Percentiles rank a stretch among this genome's conserved stretches.
Evolutionary conservation across 2,113 vertebrate genomes (phyloP).

Genomic region (Pollachius pollachius): DNA sequence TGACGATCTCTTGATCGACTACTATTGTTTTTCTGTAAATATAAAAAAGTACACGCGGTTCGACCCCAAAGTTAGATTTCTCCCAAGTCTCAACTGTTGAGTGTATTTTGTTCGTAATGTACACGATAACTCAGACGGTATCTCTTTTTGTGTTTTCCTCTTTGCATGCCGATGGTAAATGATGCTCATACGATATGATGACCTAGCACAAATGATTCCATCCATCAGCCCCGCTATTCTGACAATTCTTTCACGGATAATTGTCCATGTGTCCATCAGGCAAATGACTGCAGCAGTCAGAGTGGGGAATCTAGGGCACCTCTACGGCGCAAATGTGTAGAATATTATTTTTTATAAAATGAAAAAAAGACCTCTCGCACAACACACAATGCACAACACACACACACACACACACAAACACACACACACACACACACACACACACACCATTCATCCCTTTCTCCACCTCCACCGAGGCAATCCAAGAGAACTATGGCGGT

Average conservation of each 20-base stretch:
- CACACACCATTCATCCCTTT: constrained; percentile 26
- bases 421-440: too few species aligned
- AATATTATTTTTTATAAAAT: too few species aligned
- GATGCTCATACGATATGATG: constrained; percentile 37
- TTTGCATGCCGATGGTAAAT: constrained; percentile 17
- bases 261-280: constrained; percentile 57
- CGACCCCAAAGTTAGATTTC: too few species aligned
- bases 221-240: constrained; percentile 39
- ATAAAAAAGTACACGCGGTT: too few species aligned
- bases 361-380: too few species aligned
- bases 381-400: too few species aligned
- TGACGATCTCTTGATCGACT: too few species aligned
- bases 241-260: constrained; percentile 58
- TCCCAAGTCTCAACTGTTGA: too few species aligned
- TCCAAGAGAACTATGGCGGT: constrained; percentile 50
- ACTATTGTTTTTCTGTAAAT: too few species aligned
- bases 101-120: too few species aligned
- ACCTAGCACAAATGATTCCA: constrained; percentile 39
- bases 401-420: too few species aligned
- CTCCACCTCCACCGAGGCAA: constrained; percentile 33
- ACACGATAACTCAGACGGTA: too few species aligned
- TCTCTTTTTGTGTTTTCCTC: neutral
- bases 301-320: constrained; percentile 57
- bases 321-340: constrained; percentile 36
- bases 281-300: constrained; percentile 47